Evolutionary conservation across 2,113 vertebrate genomes (phyloP).

Genomic region (Perognathus longimembris): DNA sequence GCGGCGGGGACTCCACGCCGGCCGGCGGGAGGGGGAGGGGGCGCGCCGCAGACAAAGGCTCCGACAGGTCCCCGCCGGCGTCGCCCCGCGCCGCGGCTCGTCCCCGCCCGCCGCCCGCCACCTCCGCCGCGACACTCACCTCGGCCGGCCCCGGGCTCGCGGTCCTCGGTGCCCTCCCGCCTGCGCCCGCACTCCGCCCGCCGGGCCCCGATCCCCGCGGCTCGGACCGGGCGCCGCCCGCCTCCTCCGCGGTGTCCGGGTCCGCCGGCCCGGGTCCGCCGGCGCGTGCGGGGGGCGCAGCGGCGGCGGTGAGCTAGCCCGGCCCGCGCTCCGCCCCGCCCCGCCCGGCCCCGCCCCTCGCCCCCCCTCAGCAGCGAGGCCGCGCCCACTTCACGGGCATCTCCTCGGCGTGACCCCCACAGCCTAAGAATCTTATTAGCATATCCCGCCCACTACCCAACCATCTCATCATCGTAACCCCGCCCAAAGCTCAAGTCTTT

Average conservation of each 20-base stretch:
- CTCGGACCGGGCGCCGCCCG: slow-evolving; percentile 34
- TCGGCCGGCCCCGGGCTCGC: background rate
- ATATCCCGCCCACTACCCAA: background rate
- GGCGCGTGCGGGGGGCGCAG: background rate
- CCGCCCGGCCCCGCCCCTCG: background rate
- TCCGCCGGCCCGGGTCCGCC: background rate
- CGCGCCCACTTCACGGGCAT: background rate
- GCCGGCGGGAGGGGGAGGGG: background rate
- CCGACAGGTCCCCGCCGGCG: slow-evolving; percentile 70
- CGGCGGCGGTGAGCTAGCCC: background rate
- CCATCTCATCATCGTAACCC: too few species aligned
- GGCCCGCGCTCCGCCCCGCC: slow-evolving; percentile 39
- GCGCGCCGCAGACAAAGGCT: slow-evolving; percentile 80
- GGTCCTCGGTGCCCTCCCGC: background rate
- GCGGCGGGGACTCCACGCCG: background rate
- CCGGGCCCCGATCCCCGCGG: background rate
- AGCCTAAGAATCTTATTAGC: too few species aligned
- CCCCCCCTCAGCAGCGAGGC: background rate
- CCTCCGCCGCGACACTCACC: slow-evolving; percentile 48
- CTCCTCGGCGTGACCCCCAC: background rate
- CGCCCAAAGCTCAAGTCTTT: background rate
- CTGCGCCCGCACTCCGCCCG: background rate
- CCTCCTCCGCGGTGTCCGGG: background rate
- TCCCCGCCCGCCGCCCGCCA: background rate
- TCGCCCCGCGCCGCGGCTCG: background rate